Base-by-base conservation (phyloP, 2,113 vertebrate species). In the Forbesichthys agassizii region DNA sequence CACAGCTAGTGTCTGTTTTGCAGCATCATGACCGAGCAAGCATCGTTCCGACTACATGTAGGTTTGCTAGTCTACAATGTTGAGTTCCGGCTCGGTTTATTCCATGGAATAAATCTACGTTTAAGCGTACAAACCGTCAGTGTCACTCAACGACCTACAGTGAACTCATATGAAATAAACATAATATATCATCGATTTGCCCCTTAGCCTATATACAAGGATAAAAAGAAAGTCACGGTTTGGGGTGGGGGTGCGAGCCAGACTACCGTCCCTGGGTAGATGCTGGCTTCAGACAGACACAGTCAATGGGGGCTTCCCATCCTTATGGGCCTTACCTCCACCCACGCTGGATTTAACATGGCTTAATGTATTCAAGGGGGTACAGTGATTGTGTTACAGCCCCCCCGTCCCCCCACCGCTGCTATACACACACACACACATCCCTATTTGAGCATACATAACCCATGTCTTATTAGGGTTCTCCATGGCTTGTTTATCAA, bases 241-340 rank as follows among this genome's bases (percentile, higher is more conserved):
- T 13, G 12, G 59, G 11, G 18, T 12, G 33, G 36, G 59, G 8
- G 11, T 27, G 14, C 13, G 60, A 58, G 54, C 57, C 13, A 63
- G 71, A 81, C 76, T 54, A 10, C 57, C 75, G 48, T 83, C 78
- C 73, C 75, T 27, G 60, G 74, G 53, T 49, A 70, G 52, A 75
- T 66, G 51, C 69, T 66, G 59, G 27, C 58, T 81, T 85, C 79
- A 86, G 82, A 84, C 82, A 77, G 79, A 68, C 13, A 69, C 69
- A 80, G 80, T 85, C 74, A 80, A 79, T 71, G 71, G 71, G 83
- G 74, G 80, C 78, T 73, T 77, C 70, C 56, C 0, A 62, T 78
- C 75, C 76, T 87, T 78, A 68, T 67, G 82, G 79, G 80, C 80
- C 79, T 77, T 48, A 74, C 55, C 55, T 10, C 78, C 73, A 76